These are phyloP conservation scores for Morone chrysops DNA, from an alignment of 2,113 vertebrate genomes.

Conservation along the genomic window DNA sequence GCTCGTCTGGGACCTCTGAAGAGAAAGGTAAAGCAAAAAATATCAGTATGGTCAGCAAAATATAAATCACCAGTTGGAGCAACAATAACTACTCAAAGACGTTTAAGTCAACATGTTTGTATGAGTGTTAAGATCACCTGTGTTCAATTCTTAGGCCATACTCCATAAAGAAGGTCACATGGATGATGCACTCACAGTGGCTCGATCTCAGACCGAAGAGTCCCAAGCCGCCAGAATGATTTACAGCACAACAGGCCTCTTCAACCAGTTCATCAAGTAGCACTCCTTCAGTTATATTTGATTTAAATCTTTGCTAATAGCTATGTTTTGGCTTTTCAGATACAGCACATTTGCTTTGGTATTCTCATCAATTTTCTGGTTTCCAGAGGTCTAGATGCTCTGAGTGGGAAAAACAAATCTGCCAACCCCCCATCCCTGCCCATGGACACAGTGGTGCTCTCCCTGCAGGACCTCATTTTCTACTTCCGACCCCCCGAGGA, in stretches of 20 bases:
- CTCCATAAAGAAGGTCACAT: conserved; percentile 95
- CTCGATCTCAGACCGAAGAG: conserved; percentile 91
- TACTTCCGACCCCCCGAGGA: conserved; percentile 93
- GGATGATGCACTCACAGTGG: conserved; percentile 92
- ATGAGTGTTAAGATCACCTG: conserved; percentile 6
- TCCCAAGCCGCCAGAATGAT: conserved; percentile 94
- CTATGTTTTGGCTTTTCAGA: not conserved
- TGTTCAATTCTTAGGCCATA: conserved; percentile 85
- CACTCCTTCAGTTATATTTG: not conserved
- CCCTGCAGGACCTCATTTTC: conserved; percentile 92
- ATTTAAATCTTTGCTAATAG: not conserved
- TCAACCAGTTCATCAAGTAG: conserved; percentile 93
- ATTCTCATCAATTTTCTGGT: conserved; percentile 2
- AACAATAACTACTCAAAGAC: not conserved
- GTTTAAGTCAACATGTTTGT: not conserved
- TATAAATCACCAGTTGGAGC: not conserved
- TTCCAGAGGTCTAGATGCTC: conserved; percentile 89
- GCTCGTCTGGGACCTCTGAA: conserved; percentile 90
- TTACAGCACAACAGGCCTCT: conserved; percentile 91
- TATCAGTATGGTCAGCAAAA: not conserved
- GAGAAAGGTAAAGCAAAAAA: conserved; percentile 86
- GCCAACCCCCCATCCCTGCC: conserved; percentile 83
- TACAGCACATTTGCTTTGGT: not conserved
- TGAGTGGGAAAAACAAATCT: conserved; percentile 90
- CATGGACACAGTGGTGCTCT: conserved; percentile 89